Percentiles rank a stretch among this genome's conserved stretches.
phyloP scores from a whole-genome alignment of 2,888 invertebrate genomes.

The Spisula subtruncata region DNA sequence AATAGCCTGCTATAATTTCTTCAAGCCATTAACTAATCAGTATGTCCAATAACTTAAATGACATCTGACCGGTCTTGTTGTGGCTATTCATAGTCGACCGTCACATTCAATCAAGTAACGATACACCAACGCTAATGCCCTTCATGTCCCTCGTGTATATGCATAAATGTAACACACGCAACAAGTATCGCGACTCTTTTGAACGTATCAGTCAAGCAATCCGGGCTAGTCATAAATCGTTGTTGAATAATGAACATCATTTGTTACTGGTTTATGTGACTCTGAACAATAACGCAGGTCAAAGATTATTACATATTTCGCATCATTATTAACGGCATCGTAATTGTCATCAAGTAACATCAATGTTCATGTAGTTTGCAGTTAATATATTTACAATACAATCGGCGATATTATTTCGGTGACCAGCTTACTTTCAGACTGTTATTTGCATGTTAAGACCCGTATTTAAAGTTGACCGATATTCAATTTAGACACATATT shows the following conservation, averaged over 20 bases:
- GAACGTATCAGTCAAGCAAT: not conserved
- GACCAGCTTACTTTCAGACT: too few species aligned
- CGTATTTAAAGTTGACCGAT: too few species aligned
- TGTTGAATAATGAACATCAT: not conserved
- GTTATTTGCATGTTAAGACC: too few species aligned
- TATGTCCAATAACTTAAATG: slow-evolving; percentile 4
- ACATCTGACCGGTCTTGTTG: not conserved
- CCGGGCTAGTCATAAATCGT: not conserved
- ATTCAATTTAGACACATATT: too few species aligned
- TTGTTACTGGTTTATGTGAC: too few species aligned
- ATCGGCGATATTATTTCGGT: too few species aligned
- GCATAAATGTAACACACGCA: not conserved
- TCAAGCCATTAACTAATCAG: not conserved
- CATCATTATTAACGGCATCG: too few species aligned
- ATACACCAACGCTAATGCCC: not conserved
- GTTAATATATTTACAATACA: too few species aligned
- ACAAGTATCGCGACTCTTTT: not conserved
- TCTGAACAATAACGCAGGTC: too few species aligned
- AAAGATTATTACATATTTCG: too few species aligned
- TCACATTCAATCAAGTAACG: slow-evolving; percentile 14
- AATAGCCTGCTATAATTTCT: not conserved
- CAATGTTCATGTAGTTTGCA: too few species aligned
- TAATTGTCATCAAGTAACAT: too few species aligned
- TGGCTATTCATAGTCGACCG: not conserved
- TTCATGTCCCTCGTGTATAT: not conserved